These are phyloP conservation scores for Opisthocomus hoazin DNA, from an alignment of 2,113 vertebrate species.

Conservation along the genomic window DNA sequence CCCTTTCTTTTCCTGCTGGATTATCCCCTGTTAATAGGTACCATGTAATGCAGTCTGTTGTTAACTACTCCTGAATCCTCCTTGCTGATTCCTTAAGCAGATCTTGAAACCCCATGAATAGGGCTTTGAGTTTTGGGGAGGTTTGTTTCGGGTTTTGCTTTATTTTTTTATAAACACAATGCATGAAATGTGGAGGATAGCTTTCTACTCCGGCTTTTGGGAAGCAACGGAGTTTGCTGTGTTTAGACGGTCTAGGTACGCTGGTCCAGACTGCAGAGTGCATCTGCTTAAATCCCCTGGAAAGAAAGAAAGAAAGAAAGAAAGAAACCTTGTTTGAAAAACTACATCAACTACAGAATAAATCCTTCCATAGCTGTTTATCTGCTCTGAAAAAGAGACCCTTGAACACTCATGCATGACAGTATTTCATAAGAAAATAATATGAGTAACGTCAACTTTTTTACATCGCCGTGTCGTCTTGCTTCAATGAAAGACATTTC, in stretches of 20 bases:
- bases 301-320: too few species aligned
- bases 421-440: background rate
- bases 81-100: slow-evolving; percentile 32
- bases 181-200: background rate
- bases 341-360: background rate
- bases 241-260: background rate
- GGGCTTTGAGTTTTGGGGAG: background rate
- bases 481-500: background rate
- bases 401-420: background rate
- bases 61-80: slow-evolving; percentile 4
- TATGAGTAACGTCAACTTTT: background rate
- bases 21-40: slow-evolving; percentile 26
- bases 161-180: background rate
- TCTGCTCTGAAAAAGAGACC: background rate
- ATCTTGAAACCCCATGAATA: background rate
- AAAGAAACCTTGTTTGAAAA: background rate
- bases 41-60: background rate
- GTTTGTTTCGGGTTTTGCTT: background rate
- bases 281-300: background rate
- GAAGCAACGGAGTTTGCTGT: background rate
- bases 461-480: background rate
- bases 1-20: slow-evolving; percentile 28
- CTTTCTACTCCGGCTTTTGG: background rate
- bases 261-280: background rate
- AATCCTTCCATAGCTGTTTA: background rate